A percentile compares a stretch with the other conserved stretches of the same genome.
These are phyloP conservation scores for Drosophila mimica DNA, from an alignment of 2,888 invertebrate species.

Conservation along the genomic window DNA sequence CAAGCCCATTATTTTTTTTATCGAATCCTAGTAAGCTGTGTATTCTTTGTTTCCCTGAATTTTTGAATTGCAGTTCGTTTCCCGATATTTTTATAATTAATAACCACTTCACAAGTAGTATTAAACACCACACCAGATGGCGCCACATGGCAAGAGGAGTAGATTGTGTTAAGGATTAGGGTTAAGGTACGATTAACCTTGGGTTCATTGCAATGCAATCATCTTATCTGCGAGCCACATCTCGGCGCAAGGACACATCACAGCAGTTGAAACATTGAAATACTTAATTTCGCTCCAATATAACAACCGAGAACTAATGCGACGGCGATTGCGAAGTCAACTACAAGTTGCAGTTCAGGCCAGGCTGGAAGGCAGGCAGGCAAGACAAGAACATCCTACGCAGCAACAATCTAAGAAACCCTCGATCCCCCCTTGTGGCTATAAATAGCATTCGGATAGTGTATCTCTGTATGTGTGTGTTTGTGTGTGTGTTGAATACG, in stretches of 20 bases:
- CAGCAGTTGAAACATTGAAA: conserved; percentile 58
- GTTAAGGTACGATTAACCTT: conserved; percentile 13
- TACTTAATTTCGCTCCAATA: conserved; percentile 62
- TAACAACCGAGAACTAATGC: conserved; percentile 56
- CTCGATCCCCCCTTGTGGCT: conserved; percentile 24
- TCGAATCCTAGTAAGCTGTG: not conserved
- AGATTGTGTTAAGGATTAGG: conserved; percentile 6
- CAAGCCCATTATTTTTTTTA: not conserved
- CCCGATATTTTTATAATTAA: not conserved
- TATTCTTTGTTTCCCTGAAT: not conserved
- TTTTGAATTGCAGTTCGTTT: not conserved
- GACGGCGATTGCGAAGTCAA: conserved; percentile 38
- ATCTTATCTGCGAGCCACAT: conserved; percentile 62
- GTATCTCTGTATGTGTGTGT: not conserved
- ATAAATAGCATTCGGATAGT: conserved; percentile 54
- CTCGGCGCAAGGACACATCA: conserved; percentile 64
- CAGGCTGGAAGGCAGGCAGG: not conserved
- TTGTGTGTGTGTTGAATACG: conserved; percentile 13
- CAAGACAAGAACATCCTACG: conserved; percentile 53
- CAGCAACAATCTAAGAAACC: conserved; percentile 50
- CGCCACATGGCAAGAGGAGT: conserved; percentile 5
- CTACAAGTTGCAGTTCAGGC: conserved; percentile 13
- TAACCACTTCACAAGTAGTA: not conserved
- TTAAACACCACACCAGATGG: not conserved
- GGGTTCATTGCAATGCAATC: conserved; percentile 57